phyloP scores from a whole-genome alignment of 2,797 vertebrate genomes.

The Xenentodon cancila region DNA sequence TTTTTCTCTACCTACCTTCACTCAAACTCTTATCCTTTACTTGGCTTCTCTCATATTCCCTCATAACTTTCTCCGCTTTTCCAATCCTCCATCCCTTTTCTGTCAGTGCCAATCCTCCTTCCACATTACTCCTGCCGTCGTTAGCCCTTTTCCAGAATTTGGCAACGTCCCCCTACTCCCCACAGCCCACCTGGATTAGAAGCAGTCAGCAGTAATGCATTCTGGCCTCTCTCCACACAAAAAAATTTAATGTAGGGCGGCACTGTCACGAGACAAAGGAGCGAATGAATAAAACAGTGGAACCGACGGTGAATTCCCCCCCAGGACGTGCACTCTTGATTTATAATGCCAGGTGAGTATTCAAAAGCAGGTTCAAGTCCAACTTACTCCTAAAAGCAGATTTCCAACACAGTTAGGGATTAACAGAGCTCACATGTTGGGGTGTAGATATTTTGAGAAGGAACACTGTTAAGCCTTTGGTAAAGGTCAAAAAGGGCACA shows the following conservation, averaged over 20 bases:
- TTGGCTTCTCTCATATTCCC: slow-evolving; percentile 38
- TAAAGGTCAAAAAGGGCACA: slow-evolving; percentile 3
- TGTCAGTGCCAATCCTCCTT: slow-evolving; percentile 2
- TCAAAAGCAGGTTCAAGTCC: slow-evolving; percentile 3
- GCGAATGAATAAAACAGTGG: slow-evolving; percentile 77
- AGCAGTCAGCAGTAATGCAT: slow-evolving; percentile 49
- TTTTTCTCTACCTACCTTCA: slow-evolving; percentile 12
- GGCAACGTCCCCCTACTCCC: slow-evolving; percentile 31
- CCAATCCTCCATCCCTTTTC: neutral
- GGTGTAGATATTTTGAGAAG: slow-evolving; percentile 1
- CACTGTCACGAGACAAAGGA: slow-evolving; percentile 71
- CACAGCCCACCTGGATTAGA: slow-evolving; percentile 62
- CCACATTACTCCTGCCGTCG: slow-evolving; percentile 16
- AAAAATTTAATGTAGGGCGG: slow-evolving; percentile 60
- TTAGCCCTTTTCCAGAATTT: slow-evolving; percentile 25
- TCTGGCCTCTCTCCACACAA: slow-evolving; percentile 47
- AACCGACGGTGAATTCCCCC: slow-evolving; percentile 65
- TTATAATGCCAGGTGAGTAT: slow-evolving; percentile 59
- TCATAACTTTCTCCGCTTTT: slow-evolving; percentile 19
- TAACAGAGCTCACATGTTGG: slow-evolving; percentile 17
- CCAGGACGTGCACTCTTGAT: slow-evolving; percentile 67
- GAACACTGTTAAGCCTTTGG: slow-evolving; percentile 12
- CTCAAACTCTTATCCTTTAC: slow-evolving; percentile 22
- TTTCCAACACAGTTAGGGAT: slow-evolving; percentile 40
- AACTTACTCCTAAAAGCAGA: slow-evolving; percentile 54